Conservation (phyloP, 2,888 invertebrate genomes). For the Lasioglossum marginatum region DNA sequence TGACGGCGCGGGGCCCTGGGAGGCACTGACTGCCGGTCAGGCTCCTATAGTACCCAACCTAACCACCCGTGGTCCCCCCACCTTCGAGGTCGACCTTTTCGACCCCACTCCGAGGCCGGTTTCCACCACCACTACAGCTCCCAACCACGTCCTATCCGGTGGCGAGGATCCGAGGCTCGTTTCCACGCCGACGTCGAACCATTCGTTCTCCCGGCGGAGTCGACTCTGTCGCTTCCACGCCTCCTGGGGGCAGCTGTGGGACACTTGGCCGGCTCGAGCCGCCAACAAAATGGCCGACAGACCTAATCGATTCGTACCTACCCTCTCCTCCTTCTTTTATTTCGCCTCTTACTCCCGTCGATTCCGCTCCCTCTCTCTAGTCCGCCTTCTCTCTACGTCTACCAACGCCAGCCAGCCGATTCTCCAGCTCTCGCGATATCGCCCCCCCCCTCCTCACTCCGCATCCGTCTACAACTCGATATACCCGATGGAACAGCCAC, state of each 20-base stretch:
- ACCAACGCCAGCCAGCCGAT: constrained; percentile 14
- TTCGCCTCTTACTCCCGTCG: constrained; percentile 17
- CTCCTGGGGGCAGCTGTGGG: constrained; percentile 66
- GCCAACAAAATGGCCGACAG: constrained; percentile 83
- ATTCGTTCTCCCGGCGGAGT: constrained; percentile 68
- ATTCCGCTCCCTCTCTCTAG: constrained; percentile 14
- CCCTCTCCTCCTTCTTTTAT: constrained; percentile 39
- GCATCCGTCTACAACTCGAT: neutral
- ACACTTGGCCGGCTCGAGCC: constrained; percentile 66
- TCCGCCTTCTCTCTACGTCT: constrained; percentile 5
- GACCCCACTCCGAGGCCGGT: constrained; percentile 48
- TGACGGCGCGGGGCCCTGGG: constrained; percentile 81
- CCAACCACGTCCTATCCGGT: constrained; percentile 47
- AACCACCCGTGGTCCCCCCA: constrained; percentile 60
- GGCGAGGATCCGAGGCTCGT: constrained; percentile 39
- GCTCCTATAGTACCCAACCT: constrained; percentile 71
- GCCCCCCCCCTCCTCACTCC: neutral
- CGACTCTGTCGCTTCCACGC: constrained; percentile 78
- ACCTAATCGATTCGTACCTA: constrained; percentile 81
- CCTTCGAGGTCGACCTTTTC: constrained; percentile 48
- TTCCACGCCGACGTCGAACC: constrained; percentile 55
- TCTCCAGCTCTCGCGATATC: constrained; percentile 7
- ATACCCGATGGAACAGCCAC: constrained; percentile 17
- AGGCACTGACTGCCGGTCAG: constrained; percentile 80
- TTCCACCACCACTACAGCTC: constrained; percentile 42